Evolutionary conservation across 2,888 invertebrate species (phyloP).

Genomic region (Aelia acuminata): DNA sequence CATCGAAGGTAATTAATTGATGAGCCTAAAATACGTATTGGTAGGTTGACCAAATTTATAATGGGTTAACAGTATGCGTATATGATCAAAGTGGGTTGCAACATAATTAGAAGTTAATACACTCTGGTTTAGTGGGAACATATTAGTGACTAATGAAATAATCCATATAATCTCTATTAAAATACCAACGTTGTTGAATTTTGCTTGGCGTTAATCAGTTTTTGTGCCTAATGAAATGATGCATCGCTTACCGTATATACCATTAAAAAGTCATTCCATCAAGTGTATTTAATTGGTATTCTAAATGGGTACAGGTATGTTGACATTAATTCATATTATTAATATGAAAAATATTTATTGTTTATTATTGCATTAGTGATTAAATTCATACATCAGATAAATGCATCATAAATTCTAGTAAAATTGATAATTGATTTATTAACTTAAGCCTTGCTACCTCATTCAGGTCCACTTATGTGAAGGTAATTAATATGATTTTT

Average conservation of each 20-base stretch:
- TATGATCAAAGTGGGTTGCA: neutral
- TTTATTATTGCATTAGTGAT: neutral
- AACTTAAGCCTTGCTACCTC: too few relatives aligned
- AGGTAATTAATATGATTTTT: too few relatives aligned
- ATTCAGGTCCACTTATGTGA: too few relatives aligned
- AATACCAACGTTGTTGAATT: neutral
- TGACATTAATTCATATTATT: neutral
- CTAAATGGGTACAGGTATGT: neutral
- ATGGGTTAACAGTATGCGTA: neutral
- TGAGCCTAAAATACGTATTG: neutral
- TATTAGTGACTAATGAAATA: conserved; percentile 9
- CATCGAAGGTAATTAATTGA: neutral
- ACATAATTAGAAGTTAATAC: neutral
- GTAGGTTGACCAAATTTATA: neutral
- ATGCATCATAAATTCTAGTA: too few relatives aligned
- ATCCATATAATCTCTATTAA: neutral
- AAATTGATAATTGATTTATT: too few relatives aligned
- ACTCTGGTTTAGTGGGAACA: neutral
- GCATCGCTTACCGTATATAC: neutral
- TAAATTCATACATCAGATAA: too few relatives aligned
- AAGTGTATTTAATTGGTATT: neutral
- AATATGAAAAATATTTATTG: neutral
- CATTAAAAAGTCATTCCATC: neutral
- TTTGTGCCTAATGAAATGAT: neutral
- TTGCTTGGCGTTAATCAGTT: neutral